Conservation (phyloP, 2,113 vertebrate species). For the Cisticola juncidis region DNA sequence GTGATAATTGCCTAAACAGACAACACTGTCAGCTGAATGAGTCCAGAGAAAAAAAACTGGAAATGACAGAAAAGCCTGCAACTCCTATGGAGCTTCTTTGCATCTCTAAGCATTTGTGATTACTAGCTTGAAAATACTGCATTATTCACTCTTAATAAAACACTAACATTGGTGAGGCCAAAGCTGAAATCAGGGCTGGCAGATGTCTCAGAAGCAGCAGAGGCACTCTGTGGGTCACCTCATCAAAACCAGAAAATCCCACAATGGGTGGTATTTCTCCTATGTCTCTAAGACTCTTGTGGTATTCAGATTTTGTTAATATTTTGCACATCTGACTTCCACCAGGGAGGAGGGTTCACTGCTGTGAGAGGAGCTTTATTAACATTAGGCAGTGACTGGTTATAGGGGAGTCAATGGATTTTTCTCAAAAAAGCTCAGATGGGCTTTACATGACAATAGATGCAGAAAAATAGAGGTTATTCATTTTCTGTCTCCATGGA, state of each 20-base stretch:
- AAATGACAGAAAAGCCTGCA: neutral
- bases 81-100: neutral
- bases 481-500: neutral
- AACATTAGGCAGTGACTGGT: neutral
- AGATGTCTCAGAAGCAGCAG: neutral
- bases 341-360: neutral
- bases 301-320: neutral
- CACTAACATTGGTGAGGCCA: neutral
- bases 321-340: neutral
- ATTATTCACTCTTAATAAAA: neutral
- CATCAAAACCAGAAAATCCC: neutral
- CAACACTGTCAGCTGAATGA: neutral
- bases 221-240: neutral
- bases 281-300: neutral
- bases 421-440: neutral
- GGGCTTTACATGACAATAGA: neutral
- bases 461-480: neutral
- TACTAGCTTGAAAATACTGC: neutral
- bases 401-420: neutral
- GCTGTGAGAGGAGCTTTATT: neutral
- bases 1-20: neutral
- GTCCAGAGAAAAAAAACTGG: neutral
- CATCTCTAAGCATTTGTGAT: neutral
- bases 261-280: neutral
- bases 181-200: neutral